Evolutionary conservation across 2,113 vertebrate genomes (phyloP), one percentile per base, ranked within the genome.

Genomic region (Hepsetus odoe): DNA sequence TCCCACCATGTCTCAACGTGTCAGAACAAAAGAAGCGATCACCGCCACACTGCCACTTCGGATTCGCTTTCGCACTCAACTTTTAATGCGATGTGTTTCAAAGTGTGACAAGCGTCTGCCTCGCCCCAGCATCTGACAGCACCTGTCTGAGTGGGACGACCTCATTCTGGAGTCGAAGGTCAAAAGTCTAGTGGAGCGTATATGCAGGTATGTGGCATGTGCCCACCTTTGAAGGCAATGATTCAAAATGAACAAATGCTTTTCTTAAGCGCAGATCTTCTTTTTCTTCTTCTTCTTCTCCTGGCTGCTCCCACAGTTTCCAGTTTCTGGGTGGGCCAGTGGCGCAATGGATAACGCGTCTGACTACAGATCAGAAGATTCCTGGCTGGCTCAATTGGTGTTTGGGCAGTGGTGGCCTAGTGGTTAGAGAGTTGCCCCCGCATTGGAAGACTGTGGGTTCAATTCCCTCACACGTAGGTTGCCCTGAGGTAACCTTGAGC

Each of bases 281-380:
- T n/a, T n/a, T n/a, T n/a, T n/a, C n/a, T n/a, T n/a, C n/a, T n/a
- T n/a, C n/a, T n/a, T n/a, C n/a, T n/a, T n/a, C n/a, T n/a, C n/a
- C n/a, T n/a, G n/a, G n/a, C n/a, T n/a, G n/a, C n/a, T n/a, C n/a
- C n/a, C n/a, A n/a, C n/a, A n/a, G n/a, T n/a, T n/a, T n/a, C n/a
- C n/a, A n/a, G n/a, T n/a, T n/a, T n/a, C n/a, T n/a, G n/a, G 46
- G 35, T 24, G 93, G 94, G 92, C 92, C 91, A 94, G 93, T 95
- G 94, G 94, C 91, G 93, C 93, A 94, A 94, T 93, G 94, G 92
- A 94, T 94, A 91, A 93, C 91, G 91, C 91, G 92, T 93, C 91
- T 94, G 91, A 93, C 93, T 94, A 93, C 92, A 91, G 92, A 94
- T 94, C 93, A 94, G 93, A 93, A 93, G 92, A 94, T 94, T 94